Evolutionary conservation across 1,140 invertebrate species (phyloP).

Genomic region (Anoplolepis gracilipes): DNA sequence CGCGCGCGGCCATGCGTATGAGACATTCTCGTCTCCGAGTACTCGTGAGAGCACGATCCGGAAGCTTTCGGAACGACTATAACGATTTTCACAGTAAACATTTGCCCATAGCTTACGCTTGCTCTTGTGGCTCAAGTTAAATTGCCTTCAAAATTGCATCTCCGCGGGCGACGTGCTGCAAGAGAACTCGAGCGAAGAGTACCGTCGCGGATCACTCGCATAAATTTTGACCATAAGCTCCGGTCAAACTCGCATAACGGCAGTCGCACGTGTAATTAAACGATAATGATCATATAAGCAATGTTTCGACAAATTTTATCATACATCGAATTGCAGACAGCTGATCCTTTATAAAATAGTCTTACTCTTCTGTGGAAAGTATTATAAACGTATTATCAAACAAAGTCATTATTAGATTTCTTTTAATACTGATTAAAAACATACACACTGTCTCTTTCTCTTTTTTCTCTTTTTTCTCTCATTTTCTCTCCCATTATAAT

Average conservation of each 20-base stretch:
- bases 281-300: slow-evolving; percentile 75
- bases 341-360: not conserved
- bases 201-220: slow-evolving; percentile 61
- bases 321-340: not conserved
- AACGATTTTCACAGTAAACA: slow-evolving; percentile 75
- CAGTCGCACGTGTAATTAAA: slow-evolving; percentile 59
- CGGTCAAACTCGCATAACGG: slow-evolving; percentile 47
- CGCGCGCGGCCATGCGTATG: not conserved
- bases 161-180: slow-evolving; percentile 55
- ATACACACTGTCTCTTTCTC: no score
- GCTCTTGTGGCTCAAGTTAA: slow-evolving; percentile 74
- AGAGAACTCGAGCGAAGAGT: slow-evolving; percentile 54
- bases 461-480: no score
- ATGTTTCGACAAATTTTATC: slow-evolving; percentile 24
- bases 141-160: slow-evolving; percentile 76
- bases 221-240: slow-evolving; percentile 63
- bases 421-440: not conserved
- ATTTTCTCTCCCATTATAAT: no score
- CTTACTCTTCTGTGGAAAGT: not conserved
- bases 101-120: slow-evolving; percentile 68
- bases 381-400: not conserved
- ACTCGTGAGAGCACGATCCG: slow-evolving; percentile 33
- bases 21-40: not conserved
- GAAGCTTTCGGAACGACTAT: slow-evolving; percentile 50
- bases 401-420: not conserved